Conservation (phyloP, 1,140 invertebrate species). For the Rhopalosiphum maidis region DNA sequence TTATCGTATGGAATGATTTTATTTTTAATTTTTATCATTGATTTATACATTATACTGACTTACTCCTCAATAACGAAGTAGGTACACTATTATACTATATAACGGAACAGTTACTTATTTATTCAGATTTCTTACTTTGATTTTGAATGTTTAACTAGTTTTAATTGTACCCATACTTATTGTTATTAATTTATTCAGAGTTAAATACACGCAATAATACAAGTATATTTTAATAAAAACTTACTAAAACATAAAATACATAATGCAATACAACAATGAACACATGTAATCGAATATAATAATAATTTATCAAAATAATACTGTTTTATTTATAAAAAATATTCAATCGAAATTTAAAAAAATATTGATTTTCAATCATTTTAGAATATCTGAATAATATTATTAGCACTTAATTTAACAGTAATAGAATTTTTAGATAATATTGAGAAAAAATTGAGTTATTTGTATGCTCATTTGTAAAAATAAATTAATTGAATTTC, state of each 20-base stretch:
- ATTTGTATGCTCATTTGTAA: not conserved
- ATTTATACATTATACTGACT: too few species aligned
- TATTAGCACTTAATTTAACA: not conserved
- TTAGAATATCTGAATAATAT: not conserved
- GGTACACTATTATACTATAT: too few species aligned
- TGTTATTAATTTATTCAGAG: not conserved
- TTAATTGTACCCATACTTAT: not conserved
- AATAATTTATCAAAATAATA: not conserved
- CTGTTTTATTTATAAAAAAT: not conserved
- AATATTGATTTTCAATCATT: constrained; percentile 23
- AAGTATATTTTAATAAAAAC: constrained; percentile 20
- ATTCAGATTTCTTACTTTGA: too few species aligned
- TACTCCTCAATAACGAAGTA: too few species aligned
- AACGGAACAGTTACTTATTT: too few species aligned
- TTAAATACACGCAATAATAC: not conserved
- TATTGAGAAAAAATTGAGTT: not conserved
- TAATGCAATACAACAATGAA: not conserved
- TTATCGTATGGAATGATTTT: too few species aligned
- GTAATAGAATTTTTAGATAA: not conserved
- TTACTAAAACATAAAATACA: not conserved
- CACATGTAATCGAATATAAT: not conserved
- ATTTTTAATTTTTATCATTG: too few species aligned
- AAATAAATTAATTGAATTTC: too few species aligned
- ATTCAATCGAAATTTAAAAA: too few species aligned
- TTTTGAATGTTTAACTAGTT: too few species aligned